These are phyloP conservation scores for Metallyticus violacea DNA, from an alignment of 2,888 invertebrate genomes.

Conservation along the genomic window DNA sequence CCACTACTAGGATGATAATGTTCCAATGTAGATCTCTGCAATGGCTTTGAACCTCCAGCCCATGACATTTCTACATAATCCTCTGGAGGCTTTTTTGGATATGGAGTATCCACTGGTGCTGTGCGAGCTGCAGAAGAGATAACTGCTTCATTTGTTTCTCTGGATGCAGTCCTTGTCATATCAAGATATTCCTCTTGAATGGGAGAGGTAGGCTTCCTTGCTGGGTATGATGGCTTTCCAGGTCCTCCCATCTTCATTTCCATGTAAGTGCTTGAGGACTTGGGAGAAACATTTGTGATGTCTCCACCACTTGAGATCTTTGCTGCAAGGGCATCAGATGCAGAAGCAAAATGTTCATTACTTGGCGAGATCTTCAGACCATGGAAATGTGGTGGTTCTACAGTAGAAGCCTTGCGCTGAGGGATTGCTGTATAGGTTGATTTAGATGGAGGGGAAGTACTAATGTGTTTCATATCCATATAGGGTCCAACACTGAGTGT, in stretches of 20 bases:
- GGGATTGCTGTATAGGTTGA: background rate
- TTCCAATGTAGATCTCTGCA: slow-evolving; percentile 44
- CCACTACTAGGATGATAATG: slow-evolving; percentile 38
- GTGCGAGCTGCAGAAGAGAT: slow-evolving; percentile 31
- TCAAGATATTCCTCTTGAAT: slow-evolving; percentile 33
- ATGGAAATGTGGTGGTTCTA: slow-evolving; percentile 31
- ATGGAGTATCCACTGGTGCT: slow-evolving; percentile 46
- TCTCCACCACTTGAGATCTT: slow-evolving; percentile 39
- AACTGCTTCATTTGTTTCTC: background rate
- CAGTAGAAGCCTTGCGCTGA: slow-evolving; percentile 35
- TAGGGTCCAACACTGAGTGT: slow-evolving; percentile 46
- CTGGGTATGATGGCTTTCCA: background rate
- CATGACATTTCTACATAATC: slow-evolving; percentile 68
- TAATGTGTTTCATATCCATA: slow-evolving; percentile 44
- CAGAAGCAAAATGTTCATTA: slow-evolving; percentile 16
- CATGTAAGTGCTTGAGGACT: slow-evolving; percentile 36
- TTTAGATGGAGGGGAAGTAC: slow-evolving; percentile 27
- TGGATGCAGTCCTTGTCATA: slow-evolving; percentile 11
- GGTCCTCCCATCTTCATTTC: background rate
- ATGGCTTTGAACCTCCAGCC: slow-evolving; percentile 41
- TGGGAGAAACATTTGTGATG: slow-evolving; percentile 38
- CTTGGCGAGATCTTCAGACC: slow-evolving; percentile 34
- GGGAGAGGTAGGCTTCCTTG: slow-evolving; percentile 29
- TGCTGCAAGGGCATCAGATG: background rate
- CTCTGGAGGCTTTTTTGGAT: slow-evolving; percentile 50